These are phyloP conservation scores for Macrotis lagotis DNA, from an alignment of 2,113 vertebrate species.

Conservation along the genomic window DNA sequence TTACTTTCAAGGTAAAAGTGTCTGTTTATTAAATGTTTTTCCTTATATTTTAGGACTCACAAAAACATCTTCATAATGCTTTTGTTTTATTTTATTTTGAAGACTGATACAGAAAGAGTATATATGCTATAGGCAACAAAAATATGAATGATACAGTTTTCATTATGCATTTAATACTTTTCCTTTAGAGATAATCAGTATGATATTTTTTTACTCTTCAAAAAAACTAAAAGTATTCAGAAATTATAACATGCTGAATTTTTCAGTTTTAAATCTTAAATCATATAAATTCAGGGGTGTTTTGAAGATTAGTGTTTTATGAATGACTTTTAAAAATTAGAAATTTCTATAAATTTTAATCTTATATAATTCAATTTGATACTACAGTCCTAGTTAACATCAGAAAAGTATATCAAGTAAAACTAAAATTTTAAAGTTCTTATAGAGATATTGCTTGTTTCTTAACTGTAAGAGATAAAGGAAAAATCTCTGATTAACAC, in stretches of 20 bases:
- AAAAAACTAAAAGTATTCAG: constrained; percentile 1
- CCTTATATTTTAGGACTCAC: not conserved
- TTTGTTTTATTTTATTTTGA: not conserved
- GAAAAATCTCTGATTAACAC: not conserved
- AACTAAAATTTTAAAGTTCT: not conserved
- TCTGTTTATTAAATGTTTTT: not conserved
- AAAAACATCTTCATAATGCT: not conserved
- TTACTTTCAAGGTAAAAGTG: not conserved
- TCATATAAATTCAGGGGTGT: not conserved
- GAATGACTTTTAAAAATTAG: not conserved
- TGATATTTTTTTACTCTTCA: not conserved
- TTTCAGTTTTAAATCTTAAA: not conserved
- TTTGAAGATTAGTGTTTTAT: not conserved
- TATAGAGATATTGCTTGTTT: not conserved
- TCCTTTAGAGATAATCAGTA: not conserved
- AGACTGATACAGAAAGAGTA: not conserved
- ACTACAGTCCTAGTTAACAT: not conserved
- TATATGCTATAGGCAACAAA: not conserved
- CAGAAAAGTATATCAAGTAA: not conserved
- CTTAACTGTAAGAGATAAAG: not conserved
- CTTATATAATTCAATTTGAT: not conserved
- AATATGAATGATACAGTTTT: not conserved
- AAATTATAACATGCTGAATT: not conserved
- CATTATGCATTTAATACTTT: not conserved
- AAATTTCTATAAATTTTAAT: not conserved